A percentile compares a stretch with the other conserved stretches of the same genome.
phyloP scores from a whole-genome alignment of 1,140 invertebrate genomes.

The Pomacea maculata region DNA sequence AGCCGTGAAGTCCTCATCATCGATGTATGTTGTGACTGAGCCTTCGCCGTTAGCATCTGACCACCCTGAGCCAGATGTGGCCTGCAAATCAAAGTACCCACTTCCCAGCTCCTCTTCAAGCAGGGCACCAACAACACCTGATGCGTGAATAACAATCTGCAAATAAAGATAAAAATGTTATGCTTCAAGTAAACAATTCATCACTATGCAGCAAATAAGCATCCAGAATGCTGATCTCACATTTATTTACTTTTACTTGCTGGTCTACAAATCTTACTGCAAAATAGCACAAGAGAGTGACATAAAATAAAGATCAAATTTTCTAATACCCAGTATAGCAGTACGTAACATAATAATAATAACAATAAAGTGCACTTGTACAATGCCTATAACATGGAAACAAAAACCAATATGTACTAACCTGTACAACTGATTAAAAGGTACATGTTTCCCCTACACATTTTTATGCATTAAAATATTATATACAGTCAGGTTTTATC shows the following conservation, averaged over 20 bases:
- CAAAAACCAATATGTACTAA: too few species aligned
- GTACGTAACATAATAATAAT: too few species aligned
- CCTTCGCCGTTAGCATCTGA: slow-evolving; percentile 13
- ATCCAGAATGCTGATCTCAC: not conserved
- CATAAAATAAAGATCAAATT: too few species aligned
- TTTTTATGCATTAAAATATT: too few species aligned
- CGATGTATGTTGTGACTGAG: slow-evolving; percentile 28
- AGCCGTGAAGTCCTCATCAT: slow-evolving; percentile 36
- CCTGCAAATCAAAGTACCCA: slow-evolving; percentile 27
- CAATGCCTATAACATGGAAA: too few species aligned
- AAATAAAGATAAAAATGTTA: not conserved
- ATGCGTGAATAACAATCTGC: slow-evolving; percentile 35
- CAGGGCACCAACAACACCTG: slow-evolving; percentile 21
- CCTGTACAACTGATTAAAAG: too few species aligned
- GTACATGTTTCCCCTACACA: too few species aligned
- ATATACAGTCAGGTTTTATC: too few species aligned
- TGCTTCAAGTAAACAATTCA: not conserved
- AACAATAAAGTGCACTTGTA: too few species aligned
- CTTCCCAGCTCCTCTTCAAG: slow-evolving; percentile 28
- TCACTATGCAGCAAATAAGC: not conserved
- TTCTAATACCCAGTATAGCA: too few species aligned
- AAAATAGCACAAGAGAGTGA: not conserved
- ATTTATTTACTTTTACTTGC: not conserved
- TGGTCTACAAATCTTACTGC: not conserved
- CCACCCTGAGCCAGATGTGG: slow-evolving; percentile 35